A percentile compares a stretch with the other conserved stretches of the same genome.
phyloP scores from a whole-genome alignment of 2,797 vertebrate genomes.

The Pteropus rufus region DNA sequence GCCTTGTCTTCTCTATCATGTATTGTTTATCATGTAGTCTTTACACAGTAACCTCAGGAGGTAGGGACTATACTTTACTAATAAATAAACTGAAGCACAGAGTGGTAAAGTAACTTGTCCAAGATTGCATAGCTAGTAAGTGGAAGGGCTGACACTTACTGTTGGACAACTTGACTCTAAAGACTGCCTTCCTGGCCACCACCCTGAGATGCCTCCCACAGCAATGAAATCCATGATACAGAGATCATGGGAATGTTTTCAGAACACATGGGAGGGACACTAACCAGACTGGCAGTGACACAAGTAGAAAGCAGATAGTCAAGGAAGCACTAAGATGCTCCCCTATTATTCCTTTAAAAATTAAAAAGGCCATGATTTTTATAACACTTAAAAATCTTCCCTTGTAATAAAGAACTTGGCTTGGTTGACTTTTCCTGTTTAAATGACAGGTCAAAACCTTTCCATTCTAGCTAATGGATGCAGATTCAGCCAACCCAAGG shows the following conservation, averaged over 20 bases:
- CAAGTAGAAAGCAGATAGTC: neutral
- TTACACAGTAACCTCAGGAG: neutral
- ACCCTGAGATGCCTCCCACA: too few species aligned
- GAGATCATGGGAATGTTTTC: neutral
- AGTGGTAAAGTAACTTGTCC: neutral
- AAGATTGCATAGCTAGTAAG: neutral
- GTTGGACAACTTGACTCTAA: neutral
- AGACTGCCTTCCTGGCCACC: neutral
- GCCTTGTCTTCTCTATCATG: too few species aligned
- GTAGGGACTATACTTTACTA: neutral
- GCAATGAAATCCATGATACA: neutral
- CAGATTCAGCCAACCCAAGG: conserved; percentile 55
- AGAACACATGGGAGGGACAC: neutral
- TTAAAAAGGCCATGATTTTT: conserved; percentile 39
- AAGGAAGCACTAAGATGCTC: neutral
- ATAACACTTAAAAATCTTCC: conserved; percentile 22
- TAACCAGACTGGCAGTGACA: neutral
- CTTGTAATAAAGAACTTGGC: conserved; percentile 49
- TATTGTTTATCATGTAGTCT: neutral
- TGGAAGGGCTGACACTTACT: neutral
- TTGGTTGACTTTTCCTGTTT: conserved; percentile 60
- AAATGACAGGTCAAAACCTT: conserved; percentile 70
- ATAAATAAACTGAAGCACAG: neutral
- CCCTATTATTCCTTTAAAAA: neutral
- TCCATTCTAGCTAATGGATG: conserved; percentile 72